phyloP scores from a whole-genome alignment of 1,140 invertebrate species.

The Melipona quadrifasciata region DNA sequence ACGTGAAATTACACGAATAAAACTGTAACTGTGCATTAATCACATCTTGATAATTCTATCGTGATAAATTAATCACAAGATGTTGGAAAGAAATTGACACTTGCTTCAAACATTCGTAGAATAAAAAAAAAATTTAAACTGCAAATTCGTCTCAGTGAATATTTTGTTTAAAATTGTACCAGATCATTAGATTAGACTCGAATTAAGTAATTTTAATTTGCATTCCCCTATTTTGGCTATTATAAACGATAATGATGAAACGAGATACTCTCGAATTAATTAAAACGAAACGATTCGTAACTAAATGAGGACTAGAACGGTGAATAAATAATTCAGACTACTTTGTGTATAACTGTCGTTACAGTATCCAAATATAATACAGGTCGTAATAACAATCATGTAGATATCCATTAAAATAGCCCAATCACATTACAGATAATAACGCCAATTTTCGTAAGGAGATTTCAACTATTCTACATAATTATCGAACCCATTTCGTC shows the following conservation, averaged over 20 bases:
- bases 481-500: neutral
- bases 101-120: no score
- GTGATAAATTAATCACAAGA: no score
- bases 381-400: neutral
- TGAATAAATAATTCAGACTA: neutral
- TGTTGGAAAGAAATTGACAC: no score
- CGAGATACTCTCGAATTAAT: neutral
- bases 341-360: neutral
- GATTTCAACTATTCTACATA: neutral
- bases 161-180: neutral
- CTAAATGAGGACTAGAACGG: neutral
- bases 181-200: no score
- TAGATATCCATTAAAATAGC: neutral
- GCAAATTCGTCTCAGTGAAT: neutral
- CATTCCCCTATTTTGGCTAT: neutral
- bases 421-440: neutral
- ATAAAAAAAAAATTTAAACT: no score
- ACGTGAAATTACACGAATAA: neutral
- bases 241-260: neutral
- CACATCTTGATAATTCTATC: no score
- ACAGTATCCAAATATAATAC: neutral
- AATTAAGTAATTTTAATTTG: neutral
- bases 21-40: no score
- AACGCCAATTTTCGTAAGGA: neutral
- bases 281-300: neutral